These are phyloP conservation scores for Micronycteris hirsuta DNA, from an alignment of 2,113 vertebrate species.

Conservation along the genomic window DNA sequence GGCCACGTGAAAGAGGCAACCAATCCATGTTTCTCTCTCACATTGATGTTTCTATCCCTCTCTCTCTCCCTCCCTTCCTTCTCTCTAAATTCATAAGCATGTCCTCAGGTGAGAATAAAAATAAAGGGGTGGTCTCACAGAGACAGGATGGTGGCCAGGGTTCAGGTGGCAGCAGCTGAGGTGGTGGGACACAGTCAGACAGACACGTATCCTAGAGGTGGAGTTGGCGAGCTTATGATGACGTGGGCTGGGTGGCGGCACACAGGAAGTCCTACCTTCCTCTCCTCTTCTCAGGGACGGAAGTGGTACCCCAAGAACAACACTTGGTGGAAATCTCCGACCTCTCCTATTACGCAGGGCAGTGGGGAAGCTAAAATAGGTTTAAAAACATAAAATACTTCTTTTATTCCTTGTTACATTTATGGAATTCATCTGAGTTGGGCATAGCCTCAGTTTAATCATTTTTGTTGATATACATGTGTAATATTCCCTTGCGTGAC, in stretches of 20 bases:
- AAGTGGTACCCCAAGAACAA: neutral
- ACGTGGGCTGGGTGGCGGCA: neutral
- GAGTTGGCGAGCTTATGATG: neutral
- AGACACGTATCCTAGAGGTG: neutral
- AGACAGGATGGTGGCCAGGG: neutral
- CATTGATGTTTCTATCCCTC: no score
- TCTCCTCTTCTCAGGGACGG: neutral
- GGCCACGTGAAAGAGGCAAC: no score
- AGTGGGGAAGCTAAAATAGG: neutral
- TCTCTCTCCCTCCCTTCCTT: no score
- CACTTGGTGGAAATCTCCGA: neutral
- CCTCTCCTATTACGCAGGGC: neutral
- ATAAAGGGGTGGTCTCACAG: neutral
- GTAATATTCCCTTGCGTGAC: neutral
- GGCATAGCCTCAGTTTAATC: neutral
- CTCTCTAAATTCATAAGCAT: no score
- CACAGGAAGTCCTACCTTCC: constrained; percentile 28
- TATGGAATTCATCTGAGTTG: neutral
- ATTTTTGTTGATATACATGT: neutral
- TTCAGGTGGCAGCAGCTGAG: neutral
- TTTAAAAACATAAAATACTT: neutral
- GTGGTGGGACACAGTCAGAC: neutral
- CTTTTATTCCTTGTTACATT: neutral
- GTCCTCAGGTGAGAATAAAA: no score
- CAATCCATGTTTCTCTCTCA: no score